These are phyloP conservation scores for Potamarius usumacintae DNA, from an alignment of 2,113 vertebrate species.

Conservation along the genomic window DNA sequence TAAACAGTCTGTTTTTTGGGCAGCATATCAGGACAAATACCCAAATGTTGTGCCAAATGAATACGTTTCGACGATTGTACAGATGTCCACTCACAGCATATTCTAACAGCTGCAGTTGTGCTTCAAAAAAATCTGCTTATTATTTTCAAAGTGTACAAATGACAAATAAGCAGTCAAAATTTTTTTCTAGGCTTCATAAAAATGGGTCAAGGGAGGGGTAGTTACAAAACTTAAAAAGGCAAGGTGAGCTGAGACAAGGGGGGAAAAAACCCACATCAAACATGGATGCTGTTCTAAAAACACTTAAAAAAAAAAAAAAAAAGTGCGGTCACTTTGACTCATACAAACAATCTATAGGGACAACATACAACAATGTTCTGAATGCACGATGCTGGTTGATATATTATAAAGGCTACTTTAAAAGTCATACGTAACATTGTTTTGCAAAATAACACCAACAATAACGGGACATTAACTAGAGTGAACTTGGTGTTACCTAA, in stretches of 20 bases:
- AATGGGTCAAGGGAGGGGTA: not conserved
- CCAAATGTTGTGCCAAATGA: slow-evolving; percentile 25
- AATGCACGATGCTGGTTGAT: not conserved
- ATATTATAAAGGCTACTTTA: not conserved
- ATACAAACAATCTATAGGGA: not conserved
- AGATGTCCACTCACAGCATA: slow-evolving; percentile 17
- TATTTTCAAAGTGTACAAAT: slow-evolving; percentile 49
- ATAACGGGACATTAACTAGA: not conserved
- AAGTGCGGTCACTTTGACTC: not conserved
- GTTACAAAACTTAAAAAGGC: not conserved
- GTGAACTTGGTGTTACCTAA: not conserved
- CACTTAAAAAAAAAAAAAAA: not conserved
- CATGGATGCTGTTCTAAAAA: slow-evolving; percentile 12
- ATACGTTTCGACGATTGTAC: not conserved
- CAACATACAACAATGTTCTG: not conserved
- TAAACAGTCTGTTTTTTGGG: slow-evolving; percentile 24
- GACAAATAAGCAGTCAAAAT: slow-evolving; percentile 38
- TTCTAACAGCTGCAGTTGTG: slow-evolving; percentile 37
- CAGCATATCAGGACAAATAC: slow-evolving; percentile 32
- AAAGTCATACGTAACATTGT: not conserved
- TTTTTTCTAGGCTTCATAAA: slow-evolving; percentile 25
- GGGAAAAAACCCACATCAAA: not conserved
- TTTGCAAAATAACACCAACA: not conserved
- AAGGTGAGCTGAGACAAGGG: slow-evolving; percentile 8
- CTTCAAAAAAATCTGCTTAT: slow-evolving; percentile 30